These are phyloP conservation scores for Nannoperca australis DNA, from an alignment of 2,797 vertebrate species.

Conservation along the genomic window DNA sequence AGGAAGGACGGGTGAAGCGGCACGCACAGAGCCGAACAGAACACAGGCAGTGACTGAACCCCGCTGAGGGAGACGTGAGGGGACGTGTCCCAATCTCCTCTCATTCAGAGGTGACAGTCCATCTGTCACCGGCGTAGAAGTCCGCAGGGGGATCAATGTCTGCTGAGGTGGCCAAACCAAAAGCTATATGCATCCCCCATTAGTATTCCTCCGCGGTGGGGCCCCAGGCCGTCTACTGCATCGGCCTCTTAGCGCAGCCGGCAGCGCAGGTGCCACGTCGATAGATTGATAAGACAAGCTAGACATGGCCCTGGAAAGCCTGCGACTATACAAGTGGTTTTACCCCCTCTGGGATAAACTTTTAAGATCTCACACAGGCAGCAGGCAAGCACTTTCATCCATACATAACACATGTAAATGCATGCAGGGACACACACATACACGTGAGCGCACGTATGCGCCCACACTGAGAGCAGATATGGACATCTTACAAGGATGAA, in stretches of 20 bases:
- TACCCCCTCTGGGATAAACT: slow-evolving; percentile 71
- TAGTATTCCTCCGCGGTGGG: slow-evolving; percentile 82
- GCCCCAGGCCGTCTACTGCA: slow-evolving; percentile 59
- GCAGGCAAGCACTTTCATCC: slow-evolving; percentile 22
- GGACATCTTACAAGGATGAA: slow-evolving; percentile 81
- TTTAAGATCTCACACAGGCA: slow-evolving; percentile 47
- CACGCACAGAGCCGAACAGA: slow-evolving; percentile 13
- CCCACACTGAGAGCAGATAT: slow-evolving; percentile 62
- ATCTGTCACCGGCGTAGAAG: slow-evolving; percentile 79
- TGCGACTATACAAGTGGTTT: slow-evolving; percentile 75
- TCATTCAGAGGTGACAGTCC: slow-evolving; percentile 83
- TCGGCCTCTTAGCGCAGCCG: slow-evolving; percentile 47
- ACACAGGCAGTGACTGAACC: slow-evolving; percentile 37
- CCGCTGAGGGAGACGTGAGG: slow-evolving; percentile 62
- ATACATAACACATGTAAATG: slow-evolving; percentile 33
- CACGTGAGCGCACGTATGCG: slow-evolving; percentile 7
- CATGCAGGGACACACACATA: slow-evolving; percentile 1
- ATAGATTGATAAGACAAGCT: slow-evolving; percentile 89
- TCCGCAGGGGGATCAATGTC: slow-evolving; percentile 85
- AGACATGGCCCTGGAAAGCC: slow-evolving; percentile 76
- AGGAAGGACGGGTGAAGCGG: slow-evolving; percentile 17
- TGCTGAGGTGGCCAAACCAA: slow-evolving; percentile 86
- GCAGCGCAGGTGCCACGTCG: slow-evolving; percentile 77
- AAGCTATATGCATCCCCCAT: slow-evolving; percentile 85
- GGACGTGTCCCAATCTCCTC: slow-evolving; percentile 73